These are phyloP conservation scores for Choloepus didactylus DNA, from an alignment of 2,797 vertebrate species.

Conservation along the genomic window DNA sequence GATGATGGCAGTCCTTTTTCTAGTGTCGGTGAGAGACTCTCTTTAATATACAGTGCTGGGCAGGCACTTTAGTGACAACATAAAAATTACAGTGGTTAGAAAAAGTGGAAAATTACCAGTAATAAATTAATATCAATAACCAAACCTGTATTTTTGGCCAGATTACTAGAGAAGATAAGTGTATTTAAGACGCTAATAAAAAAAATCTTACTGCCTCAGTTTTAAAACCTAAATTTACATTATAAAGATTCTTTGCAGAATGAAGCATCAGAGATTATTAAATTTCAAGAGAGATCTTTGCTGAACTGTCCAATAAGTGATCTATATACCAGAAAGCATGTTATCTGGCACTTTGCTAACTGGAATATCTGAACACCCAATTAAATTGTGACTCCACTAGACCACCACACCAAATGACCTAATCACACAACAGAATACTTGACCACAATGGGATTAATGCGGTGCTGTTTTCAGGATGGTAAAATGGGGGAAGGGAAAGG, in stretches of 20 bases:
- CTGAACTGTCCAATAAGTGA: conserved; percentile 44
- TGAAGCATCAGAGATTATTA: conserved; percentile 53
- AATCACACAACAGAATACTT: conserved; percentile 68
- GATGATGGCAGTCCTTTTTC: conserved; percentile 51
- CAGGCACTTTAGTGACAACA: conserved; percentile 81
- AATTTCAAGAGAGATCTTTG: conserved; percentile 58
- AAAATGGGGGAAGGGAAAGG: not conserved
- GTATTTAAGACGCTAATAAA: conserved; percentile 63
- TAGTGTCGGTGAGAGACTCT: conserved; percentile 63
- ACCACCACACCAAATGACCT: conserved; percentile 55
- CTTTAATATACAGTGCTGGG: conserved; percentile 74
- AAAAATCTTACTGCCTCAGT: conserved; percentile 59
- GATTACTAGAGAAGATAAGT: conserved; percentile 42
- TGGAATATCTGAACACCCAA: conserved; percentile 65
- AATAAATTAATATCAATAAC: conserved; percentile 61
- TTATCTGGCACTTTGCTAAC: conserved; percentile 64
- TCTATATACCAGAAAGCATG: conserved; percentile 58
- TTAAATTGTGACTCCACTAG: conserved; percentile 66
- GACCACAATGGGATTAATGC: conserved; percentile 19
- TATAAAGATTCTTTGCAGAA: conserved; percentile 58
- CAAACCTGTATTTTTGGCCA: conserved; percentile 65
- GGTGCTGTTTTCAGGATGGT: conserved; percentile 47
- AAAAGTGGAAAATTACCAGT: conserved; percentile 70
- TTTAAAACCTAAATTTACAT: conserved; percentile 58
- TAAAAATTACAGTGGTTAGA: conserved; percentile 72